A percentile compares a stretch with the other conserved stretches of the same genome.
These are phyloP conservation scores for Phataginus tricuspis DNA, from an alignment of 2,797 vertebrate genomes.

Conservation along the genomic window DNA sequence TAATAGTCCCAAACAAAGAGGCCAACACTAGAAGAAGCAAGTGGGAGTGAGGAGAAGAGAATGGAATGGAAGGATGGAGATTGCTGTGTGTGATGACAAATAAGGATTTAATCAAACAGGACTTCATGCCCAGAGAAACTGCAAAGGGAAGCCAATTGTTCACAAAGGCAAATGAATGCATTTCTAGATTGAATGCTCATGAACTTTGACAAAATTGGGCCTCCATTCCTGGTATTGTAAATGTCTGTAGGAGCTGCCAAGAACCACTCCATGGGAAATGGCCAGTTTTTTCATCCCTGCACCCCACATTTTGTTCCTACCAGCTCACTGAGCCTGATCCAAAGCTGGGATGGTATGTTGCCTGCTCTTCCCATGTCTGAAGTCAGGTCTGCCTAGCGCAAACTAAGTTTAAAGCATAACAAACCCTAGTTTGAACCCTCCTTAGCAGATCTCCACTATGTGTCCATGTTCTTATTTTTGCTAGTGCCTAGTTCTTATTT, in stretches of 20 bases:
- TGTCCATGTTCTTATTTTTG: not conserved
- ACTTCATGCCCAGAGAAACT: not conserved
- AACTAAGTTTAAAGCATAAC: not conserved
- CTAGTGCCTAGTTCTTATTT: not conserved
- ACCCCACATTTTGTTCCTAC: not conserved
- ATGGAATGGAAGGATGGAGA: not conserved
- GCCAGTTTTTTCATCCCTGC: not conserved
- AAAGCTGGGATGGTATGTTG: not conserved
- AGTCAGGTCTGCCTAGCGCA: not conserved
- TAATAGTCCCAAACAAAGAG: conserved; percentile 66
- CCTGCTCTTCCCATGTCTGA: too few relatives aligned
- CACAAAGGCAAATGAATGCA: not conserved
- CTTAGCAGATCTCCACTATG: not conserved
- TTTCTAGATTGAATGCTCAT: conserved; percentile 24
- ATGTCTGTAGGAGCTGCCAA: not conserved
- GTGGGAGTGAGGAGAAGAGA: not conserved
- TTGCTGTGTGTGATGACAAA: not conserved
- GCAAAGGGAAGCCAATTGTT: not conserved
- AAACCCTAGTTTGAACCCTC: not conserved
- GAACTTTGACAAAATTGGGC: not conserved
- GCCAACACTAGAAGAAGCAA: not conserved
- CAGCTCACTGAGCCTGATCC: not conserved
- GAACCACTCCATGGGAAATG: not conserved
- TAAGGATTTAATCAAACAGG: not conserved
- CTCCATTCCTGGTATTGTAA: not conserved